Percentiles rank a stretch among this genome's conserved stretches.
phyloP scores from a whole-genome alignment of 2,797 vertebrate genomes.

The Hemitrygon akajei region DNA sequence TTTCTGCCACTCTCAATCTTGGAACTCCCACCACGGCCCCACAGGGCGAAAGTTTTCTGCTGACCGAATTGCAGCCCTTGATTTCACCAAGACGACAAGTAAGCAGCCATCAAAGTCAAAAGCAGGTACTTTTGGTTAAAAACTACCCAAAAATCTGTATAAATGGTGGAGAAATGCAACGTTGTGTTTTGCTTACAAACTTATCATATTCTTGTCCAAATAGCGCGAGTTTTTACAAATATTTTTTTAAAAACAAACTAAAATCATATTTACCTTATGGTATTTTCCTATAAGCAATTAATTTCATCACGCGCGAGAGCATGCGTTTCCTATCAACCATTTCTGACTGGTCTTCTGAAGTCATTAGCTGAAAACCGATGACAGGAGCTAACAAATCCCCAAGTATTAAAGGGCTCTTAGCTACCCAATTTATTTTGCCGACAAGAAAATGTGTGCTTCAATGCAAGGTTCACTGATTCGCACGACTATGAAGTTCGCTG shows the following conservation, averaged over 20 bases:
- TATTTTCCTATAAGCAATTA: neutral
- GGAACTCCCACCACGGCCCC: neutral
- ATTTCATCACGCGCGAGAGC: neutral
- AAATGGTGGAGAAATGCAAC: too few species aligned
- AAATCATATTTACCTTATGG: neutral
- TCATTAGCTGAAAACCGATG: neutral
- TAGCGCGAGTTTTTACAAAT: too few species aligned
- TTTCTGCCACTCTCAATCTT: too few species aligned
- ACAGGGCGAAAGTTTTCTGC: too few species aligned
- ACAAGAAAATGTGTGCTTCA: neutral
- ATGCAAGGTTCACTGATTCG: neutral
- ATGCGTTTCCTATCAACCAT: neutral
- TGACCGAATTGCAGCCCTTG: too few species aligned
- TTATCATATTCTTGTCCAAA: too few species aligned
- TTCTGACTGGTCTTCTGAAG: neutral
- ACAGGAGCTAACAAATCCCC: neutral
- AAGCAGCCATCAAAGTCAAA: too few species aligned
- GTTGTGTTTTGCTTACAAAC: too few species aligned
- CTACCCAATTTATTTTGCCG: neutral
- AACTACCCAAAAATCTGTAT: too few species aligned
- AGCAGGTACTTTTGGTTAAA: too few species aligned
- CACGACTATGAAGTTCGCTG: neutral
- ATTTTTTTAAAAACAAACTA: too few species aligned
- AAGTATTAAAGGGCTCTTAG: neutral
- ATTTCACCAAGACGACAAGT: too few species aligned